Conservation (phyloP, 2,113 vertebrate species). For the Carassius carassius region DNA sequence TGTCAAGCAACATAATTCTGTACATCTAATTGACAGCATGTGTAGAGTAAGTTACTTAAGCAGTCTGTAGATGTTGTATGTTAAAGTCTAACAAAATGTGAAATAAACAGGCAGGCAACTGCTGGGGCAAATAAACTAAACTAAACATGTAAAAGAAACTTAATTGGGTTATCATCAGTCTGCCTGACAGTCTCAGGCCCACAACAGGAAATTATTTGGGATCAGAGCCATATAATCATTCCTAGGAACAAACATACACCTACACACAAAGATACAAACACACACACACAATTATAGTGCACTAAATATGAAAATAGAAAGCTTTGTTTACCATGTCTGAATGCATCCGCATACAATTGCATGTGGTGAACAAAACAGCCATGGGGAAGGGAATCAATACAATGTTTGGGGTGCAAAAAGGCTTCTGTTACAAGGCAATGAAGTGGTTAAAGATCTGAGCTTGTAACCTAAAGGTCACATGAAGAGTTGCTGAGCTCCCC, state of each 20-base stretch:
- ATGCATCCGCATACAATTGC: not conserved
- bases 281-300: constrained; percentile 7
- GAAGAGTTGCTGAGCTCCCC: constrained; percentile 3
- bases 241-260: not conserved
- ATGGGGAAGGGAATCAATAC: constrained; percentile 8
- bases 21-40: constrained; percentile 32
- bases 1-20: constrained; percentile 30
- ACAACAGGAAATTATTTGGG: constrained; percentile 44
- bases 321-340: constrained; percentile 12
- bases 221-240: constrained; percentile 14
- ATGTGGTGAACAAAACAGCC: not conserved
- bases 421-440: not conserved
- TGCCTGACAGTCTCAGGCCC: constrained; percentile 33
- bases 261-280: not conserved
- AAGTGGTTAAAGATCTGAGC: constrained; percentile 18
- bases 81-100: constrained; percentile 30
- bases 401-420: constrained; percentile 17
- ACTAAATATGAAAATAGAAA: constrained; percentile 12
- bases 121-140: constrained; percentile 2
- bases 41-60: not conserved
- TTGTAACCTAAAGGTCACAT: constrained; percentile 29
- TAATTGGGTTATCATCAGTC: constrained; percentile 39
- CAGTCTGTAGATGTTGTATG: constrained; percentile 34
- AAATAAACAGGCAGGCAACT: not conserved
- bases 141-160: constrained; percentile 36